Evolutionary conservation across 2,888 invertebrate species (phyloP), one percentile per base, ranked within the genome.

Genomic region (Ametastegia equiseti): DNA sequence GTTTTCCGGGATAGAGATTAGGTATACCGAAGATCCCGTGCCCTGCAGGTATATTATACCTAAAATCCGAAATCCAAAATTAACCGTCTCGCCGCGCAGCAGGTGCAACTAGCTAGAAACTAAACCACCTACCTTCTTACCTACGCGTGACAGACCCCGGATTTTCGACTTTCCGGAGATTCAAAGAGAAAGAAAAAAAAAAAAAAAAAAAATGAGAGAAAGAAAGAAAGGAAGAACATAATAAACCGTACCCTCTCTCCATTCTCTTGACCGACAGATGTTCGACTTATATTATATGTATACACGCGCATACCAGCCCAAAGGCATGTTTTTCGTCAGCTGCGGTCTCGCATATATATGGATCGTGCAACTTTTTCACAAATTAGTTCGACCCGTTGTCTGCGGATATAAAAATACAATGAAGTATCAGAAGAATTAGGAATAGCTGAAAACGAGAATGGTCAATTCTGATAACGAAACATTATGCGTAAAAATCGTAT

Each of bases 221-320:
- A 27, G 30, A 30, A 6, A 60, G 27, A 27, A 60, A 23, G 30
- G 23, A 27, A 42, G 11, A 42, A 19, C 19, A 23, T 27, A 42
- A 19, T 23, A 67, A 39, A 39, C 67, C 67, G 19, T 39, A 5
- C 11, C 39, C 30, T 60, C 30, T 30, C 30, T 1, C 27, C 23
- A 0, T 2, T 36, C n/a, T 27, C 19, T 36, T 36, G 19, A 67
- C 67, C 67, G 67, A 67, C 67, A 67, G 67, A 67, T 67, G 67
- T 67, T 67, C 23, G 39, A 67, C 67, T 42, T n/a, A n/a, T n/a
- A n/a, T n/a, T n/a, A 11, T 0, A 39, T 15, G 11, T 19, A 67
- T 19, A 39, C 19, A 19, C 36, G 2, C 33, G 33, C 65, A 36
- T 65, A n/a, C 36, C 13, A 3, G 36, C 23, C 57, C 23, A 60